Percentiles rank a stretch among this genome's conserved stretches.
Conservation (phyloP, 2,113 vertebrate species). For the Ivindomyrus marchei region DNA sequence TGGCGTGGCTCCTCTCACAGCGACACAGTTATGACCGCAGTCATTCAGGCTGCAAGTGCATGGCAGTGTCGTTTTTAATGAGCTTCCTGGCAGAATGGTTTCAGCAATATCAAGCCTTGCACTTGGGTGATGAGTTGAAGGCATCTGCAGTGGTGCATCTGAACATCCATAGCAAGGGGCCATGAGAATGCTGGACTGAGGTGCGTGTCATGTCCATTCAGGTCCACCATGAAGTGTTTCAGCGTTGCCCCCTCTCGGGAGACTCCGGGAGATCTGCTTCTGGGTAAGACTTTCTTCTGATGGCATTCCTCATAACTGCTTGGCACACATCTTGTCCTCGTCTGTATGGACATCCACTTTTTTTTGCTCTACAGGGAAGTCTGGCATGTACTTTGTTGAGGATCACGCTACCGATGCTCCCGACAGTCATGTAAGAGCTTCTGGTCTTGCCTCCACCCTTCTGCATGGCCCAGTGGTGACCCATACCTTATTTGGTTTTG, state of each 20-base stretch:
- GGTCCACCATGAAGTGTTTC: constrained; percentile 87
- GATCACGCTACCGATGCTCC: constrained; percentile 82
- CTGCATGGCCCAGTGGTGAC: not conserved
- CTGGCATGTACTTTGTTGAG: constrained; percentile 99
- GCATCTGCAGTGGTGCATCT: not conserved
- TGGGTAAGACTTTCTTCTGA: constrained; percentile 63
- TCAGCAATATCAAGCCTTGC: not conserved
- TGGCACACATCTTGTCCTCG: not conserved
- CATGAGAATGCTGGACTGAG: not conserved
- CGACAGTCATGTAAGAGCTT: constrained; percentile 70
- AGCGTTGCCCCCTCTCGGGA: constrained; percentile 93
- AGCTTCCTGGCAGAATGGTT: not conserved
- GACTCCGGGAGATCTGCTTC: constrained; percentile 82
- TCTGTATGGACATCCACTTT: not conserved
- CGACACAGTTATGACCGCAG: not conserved
- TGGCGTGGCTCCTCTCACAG: not conserved
- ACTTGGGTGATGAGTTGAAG: not conserved
- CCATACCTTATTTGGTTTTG: not conserved
- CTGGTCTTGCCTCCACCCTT: not conserved
- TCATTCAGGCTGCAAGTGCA: not conserved
- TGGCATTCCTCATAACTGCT: not conserved
- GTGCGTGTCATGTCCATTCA: constrained; percentile 34
- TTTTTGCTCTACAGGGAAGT: constrained; percentile 74
- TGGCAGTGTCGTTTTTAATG: not conserved
- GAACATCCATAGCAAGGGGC: not conserved